Base-by-base conservation (phyloP, 2,113 vertebrate species). In the Zosterops hypoxanthus region DNA sequence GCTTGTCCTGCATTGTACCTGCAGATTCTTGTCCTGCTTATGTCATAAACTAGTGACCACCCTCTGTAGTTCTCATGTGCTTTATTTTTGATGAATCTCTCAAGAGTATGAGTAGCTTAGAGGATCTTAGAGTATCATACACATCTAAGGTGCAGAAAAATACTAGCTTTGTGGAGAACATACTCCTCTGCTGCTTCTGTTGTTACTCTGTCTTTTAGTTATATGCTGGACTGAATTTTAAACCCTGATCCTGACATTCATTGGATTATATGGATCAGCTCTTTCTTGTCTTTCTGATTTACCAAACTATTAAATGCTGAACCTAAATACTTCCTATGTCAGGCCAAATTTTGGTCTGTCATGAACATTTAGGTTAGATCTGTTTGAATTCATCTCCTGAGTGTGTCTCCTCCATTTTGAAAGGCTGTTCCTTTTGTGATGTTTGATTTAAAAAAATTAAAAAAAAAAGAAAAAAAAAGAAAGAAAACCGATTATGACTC, bases 221-320 rank as follows among this genome's bases (percentile, higher is more conserved):
- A 75, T 39, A 69, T 95, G 88, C 92, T 82, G 91, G 79, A 33
- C 91, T 79, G 61, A 96, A 78, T 96, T 97, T 96, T 97, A 97
- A 97, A 98, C 97, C 86, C 88, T 92, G 69, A 94, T 92, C 77
- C 82, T 94, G 95, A 90, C 88, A 64, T 94, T 95, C 95, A 95
- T 79, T 97, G 93, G 88, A 88, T 94, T 97, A 88, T 90, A 47
- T 88, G 92, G 91, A 94, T 96, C 94, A 97, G 56, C 82, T 95
- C 94, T 95, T 97, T 76, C 75, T 92, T 86, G 82, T 91, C 91
- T 94, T 93, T 96, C 66, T 90, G 92, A 97, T 95, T 96, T 95
- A 97, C 59, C 36, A 66, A 92, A 68, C 95, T 91, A 91, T 95
- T 97, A 96, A 95, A 97, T 90, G 95, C 94, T 95, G 92, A 92